Conservation (phyloP, 1,140 invertebrate species). For the Drosophila ficusphila region DNA sequence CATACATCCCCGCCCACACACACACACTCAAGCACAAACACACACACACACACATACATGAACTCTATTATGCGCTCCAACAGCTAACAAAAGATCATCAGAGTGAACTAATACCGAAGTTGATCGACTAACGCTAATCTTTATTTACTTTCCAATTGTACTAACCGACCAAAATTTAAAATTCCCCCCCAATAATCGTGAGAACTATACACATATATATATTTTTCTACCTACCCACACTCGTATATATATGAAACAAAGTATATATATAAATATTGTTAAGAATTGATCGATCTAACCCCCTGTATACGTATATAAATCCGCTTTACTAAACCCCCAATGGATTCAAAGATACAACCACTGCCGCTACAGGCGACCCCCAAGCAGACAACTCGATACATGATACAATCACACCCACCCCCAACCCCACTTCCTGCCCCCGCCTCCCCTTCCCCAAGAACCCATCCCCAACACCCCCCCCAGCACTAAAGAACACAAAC, state of each 20-base stretch:
- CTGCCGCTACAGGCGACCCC: slow-evolving; percentile 11
- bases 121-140: slow-evolving; percentile 64
- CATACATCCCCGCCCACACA: slow-evolving; percentile 20
- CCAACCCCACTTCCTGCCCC: neutral
- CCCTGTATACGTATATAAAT: slow-evolving; percentile 50
- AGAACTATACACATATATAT: slow-evolving; percentile 18
- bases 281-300: slow-evolving; percentile 52
- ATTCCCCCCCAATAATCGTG: slow-evolving; percentile 17
- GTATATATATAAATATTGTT: slow-evolving; percentile 43
- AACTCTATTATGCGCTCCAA: slow-evolving; percentile 46
- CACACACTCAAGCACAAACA: slow-evolving; percentile 18
- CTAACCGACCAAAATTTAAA: slow-evolving; percentile 50
- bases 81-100: slow-evolving; percentile 30
- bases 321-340: slow-evolving; percentile 37
- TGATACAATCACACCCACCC: slow-evolving; percentile 38
- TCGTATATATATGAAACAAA: slow-evolving; percentile 7
- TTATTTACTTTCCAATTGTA: slow-evolving; percentile 67
- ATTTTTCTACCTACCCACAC: slow-evolving; percentile 20
- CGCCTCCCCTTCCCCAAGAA: neutral
- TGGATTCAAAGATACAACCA: slow-evolving; percentile 19
- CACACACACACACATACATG: slow-evolving; percentile 42
- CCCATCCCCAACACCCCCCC: neutral
- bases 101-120: slow-evolving; percentile 31
- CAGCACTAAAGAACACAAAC: slow-evolving; percentile 40
- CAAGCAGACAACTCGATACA: slow-evolving; percentile 49